Evolutionary conservation across 1,140 invertebrate species (phyloP).

Genomic region (Musca domestica): DNA sequence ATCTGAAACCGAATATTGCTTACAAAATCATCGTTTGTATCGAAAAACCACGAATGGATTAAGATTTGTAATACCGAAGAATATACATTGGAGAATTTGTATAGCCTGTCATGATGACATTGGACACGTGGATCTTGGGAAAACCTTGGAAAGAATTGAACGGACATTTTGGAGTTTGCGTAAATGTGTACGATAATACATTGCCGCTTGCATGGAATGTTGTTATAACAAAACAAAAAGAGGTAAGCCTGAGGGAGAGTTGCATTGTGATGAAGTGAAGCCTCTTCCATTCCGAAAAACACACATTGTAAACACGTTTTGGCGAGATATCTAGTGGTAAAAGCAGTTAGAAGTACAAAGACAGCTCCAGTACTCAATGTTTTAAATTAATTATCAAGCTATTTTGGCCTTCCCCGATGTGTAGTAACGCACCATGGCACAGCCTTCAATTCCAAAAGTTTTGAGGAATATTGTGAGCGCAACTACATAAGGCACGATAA

Average conservation of each 20-base stretch:
- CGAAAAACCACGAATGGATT: not conserved
- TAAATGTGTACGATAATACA: constrained; percentile 13
- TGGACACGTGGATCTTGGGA: not conserved
- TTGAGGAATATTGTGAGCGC: constrained; percentile 34
- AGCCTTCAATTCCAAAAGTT: constrained; percentile 37
- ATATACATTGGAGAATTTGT: not conserved
- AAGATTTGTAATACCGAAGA: not conserved
- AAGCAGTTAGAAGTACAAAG: constrained; percentile 33
- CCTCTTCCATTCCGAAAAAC: constrained; percentile 9
- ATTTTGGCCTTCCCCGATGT: constrained; percentile 27
- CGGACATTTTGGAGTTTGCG: constrained; percentile 13
- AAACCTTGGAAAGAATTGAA: not conserved
- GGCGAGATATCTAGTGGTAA: constrained; percentile 15
- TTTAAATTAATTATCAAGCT: constrained; percentile 13
- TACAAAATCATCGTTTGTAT: constrained; percentile 7
- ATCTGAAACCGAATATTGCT: not conserved
- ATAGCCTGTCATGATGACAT: constrained; percentile 10
- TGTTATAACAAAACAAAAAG: constrained; percentile 7
- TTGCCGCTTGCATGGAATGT: constrained; percentile 16
- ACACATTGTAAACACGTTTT: too few relatives aligned
- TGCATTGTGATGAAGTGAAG: not conserved
- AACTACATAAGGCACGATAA: constrained; percentile 35
- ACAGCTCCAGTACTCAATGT: constrained; percentile 26
- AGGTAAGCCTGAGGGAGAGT: not conserved
- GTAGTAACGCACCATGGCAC: constrained; percentile 47